phyloP scores from a whole-genome alignment of 2,888 invertebrate genomes.

The Tanypteryx hageni region DNA sequence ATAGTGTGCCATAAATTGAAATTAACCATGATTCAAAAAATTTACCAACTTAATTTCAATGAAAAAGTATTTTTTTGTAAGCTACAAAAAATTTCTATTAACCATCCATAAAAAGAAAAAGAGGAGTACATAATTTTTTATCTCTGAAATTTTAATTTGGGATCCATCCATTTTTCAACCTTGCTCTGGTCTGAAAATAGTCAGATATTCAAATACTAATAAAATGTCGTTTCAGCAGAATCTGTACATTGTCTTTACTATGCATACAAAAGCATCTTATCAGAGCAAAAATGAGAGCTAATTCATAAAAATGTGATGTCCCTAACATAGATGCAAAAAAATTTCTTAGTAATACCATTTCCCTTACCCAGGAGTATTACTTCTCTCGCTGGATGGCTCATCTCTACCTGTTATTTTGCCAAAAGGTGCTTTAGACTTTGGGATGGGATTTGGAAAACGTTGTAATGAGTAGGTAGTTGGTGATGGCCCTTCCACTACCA shows the following conservation, averaged over 20 bases:
- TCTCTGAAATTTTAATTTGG: too few species aligned
- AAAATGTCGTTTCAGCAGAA: too few species aligned
- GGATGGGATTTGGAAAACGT: not conserved
- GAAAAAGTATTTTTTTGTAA: too few species aligned
- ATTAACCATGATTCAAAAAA: too few species aligned
- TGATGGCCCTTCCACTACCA: constrained; percentile 24
- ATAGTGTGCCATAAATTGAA: too few species aligned
- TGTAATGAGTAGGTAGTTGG: not conserved
- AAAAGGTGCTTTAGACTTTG: constrained; percentile 2
- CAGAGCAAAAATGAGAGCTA: not conserved
- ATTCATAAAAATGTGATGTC: not conserved
- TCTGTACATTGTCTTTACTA: too few species aligned
- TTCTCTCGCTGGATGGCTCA: not conserved
- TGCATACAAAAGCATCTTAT: too few species aligned
- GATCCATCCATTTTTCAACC: not conserved
- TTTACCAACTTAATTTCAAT: too few species aligned
- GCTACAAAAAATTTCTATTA: too few species aligned
- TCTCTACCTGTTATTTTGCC: not conserved
- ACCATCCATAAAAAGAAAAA: too few species aligned
- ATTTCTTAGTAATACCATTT: not conserved
- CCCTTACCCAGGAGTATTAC: constrained; percentile 27
- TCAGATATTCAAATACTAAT: not conserved
- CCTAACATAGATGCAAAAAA: not conserved
- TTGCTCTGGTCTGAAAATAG: not conserved
- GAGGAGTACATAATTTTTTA: too few species aligned